A percentile compares a stretch with the other conserved stretches of the same genome.
phyloP scores from a whole-genome alignment of 2,888 invertebrate species.

The Unio pictorum region DNA sequence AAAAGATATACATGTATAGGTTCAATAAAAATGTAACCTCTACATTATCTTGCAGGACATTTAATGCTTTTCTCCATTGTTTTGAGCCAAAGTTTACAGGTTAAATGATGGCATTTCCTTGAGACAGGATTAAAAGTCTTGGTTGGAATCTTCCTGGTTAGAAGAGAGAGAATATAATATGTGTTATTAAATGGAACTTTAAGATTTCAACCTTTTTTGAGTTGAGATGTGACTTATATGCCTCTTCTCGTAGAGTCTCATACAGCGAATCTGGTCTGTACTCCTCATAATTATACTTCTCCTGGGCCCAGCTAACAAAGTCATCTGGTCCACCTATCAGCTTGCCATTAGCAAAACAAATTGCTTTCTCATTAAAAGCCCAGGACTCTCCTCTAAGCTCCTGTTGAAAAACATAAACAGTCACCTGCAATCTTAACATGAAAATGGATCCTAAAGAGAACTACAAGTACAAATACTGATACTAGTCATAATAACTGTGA shows the following conservation, averaged over 20 bases:
- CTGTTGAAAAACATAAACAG: constrained; percentile 32
- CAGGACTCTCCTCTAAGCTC: constrained; percentile 69
- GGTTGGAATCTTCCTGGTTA: too few relatives aligned
- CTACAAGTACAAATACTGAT: too few relatives aligned
- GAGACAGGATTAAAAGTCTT: too few relatives aligned
- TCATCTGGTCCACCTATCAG: constrained; percentile 67
- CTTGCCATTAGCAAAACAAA: constrained; percentile 65
- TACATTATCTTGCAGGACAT: too few relatives aligned
- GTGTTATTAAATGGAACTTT: background rate
- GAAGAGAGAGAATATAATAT: background rate
- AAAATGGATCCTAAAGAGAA: too few relatives aligned
- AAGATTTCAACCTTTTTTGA: constrained; percentile 53
- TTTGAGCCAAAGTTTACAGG: too few relatives aligned
- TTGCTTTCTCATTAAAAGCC: constrained; percentile 66
- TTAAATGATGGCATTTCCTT: too few relatives aligned
- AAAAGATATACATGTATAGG: too few relatives aligned
- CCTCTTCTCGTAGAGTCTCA: constrained; percentile 66
- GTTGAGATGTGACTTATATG: constrained; percentile 63
- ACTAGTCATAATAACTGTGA: too few relatives aligned
- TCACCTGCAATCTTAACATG: too few relatives aligned
- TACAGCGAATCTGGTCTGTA: constrained; percentile 66
- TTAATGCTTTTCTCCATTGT: too few relatives aligned
- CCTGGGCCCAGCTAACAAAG: constrained; percentile 67
- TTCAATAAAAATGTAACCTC: too few relatives aligned
- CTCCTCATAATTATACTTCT: constrained; percentile 65